Evolutionary conservation across 2,113 vertebrate genomes (phyloP).

Genomic region (Brienomyrus brachyistius): DNA sequence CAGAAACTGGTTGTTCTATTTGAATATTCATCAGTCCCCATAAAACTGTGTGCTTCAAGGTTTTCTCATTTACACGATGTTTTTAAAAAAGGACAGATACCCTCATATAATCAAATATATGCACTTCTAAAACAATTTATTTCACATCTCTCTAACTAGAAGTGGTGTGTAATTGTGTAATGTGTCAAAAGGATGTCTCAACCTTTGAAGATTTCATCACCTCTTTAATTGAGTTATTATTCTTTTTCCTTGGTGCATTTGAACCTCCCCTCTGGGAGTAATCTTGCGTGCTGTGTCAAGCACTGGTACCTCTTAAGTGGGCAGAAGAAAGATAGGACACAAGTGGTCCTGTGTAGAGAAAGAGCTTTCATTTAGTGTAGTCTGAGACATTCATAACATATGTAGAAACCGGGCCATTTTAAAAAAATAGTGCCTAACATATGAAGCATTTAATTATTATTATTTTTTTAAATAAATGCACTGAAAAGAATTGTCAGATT

Average conservation of each 20-base stretch:
- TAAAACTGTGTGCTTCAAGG: not conserved
- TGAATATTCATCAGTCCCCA: slow-evolving; percentile 13
- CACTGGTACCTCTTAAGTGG: slow-evolving; percentile 16
- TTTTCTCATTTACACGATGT: slow-evolving; percentile 7
- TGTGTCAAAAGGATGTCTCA: slow-evolving; percentile 14
- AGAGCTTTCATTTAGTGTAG: not conserved
- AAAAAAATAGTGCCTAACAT: not conserved
- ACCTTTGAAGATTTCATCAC: slow-evolving; percentile 26
- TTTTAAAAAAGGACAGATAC: slow-evolving; percentile 4
- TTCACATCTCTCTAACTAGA: slow-evolving; percentile 16
- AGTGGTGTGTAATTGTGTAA: slow-evolving; percentile 17
- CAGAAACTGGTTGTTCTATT: not conserved
- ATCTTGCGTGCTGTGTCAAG: slow-evolving; percentile 14
- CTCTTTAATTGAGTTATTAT: slow-evolving; percentile 24
- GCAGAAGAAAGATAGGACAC: slow-evolving; percentile 22
- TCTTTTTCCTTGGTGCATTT: slow-evolving; percentile 12
- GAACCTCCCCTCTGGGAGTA: slow-evolving; percentile 16
- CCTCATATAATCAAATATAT: not conserved
- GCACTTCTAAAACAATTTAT: slow-evolving; percentile 15
- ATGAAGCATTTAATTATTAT: not conserved
- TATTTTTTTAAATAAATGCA: not conserved
- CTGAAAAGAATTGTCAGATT: not conserved
- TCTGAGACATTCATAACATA: not conserved
- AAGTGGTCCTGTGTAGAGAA: not conserved
- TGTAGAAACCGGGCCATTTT: not conserved